Conservation (phyloP, 2,888 invertebrate species). For the Spilosoma lubricipeda region DNA sequence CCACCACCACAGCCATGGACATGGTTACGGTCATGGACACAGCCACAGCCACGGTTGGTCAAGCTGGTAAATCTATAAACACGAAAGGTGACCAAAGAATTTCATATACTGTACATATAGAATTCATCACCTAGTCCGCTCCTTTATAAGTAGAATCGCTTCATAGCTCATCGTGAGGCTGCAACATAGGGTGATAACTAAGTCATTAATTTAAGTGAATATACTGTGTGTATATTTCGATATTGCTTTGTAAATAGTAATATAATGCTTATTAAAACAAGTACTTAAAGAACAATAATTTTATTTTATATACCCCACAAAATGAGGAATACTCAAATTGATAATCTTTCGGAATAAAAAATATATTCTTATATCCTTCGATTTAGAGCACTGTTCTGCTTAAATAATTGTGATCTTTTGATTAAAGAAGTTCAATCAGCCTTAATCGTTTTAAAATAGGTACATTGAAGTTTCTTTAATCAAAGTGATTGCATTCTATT, state of each 20-base stretch:
- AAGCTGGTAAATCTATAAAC: constrained; percentile 50
- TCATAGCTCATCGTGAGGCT: constrained; percentile 84
- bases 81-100: constrained; percentile 36
- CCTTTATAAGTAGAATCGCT: constrained; percentile 78
- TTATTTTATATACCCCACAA: constrained; percentile 43
- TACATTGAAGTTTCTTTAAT: too few relatives aligned
- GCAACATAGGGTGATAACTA: constrained; percentile 85
- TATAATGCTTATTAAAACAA: constrained; percentile 71
- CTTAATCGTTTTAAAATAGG: too few relatives aligned
- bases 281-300: constrained; percentile 73
- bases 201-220: constrained; percentile 83
- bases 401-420: too few relatives aligned
- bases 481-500: too few relatives aligned
- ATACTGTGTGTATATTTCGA: constrained; percentile 63
- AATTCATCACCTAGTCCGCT: constrained; percentile 66
- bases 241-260: constrained; percentile 81
- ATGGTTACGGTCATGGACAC: constrained; percentile 44
- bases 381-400: too few relatives aligned
- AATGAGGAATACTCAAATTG: neutral
- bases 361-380: too few relatives aligned
- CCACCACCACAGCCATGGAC: constrained; percentile 47
- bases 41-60: constrained; percentile 56
- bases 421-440: too few relatives aligned
- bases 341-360: too few relatives aligned
- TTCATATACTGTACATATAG: constrained; percentile 38